These are phyloP conservation scores for Xestia ashworthii DNA, from an alignment of 2,888 invertebrate genomes.

Conservation along the genomic window DNA sequence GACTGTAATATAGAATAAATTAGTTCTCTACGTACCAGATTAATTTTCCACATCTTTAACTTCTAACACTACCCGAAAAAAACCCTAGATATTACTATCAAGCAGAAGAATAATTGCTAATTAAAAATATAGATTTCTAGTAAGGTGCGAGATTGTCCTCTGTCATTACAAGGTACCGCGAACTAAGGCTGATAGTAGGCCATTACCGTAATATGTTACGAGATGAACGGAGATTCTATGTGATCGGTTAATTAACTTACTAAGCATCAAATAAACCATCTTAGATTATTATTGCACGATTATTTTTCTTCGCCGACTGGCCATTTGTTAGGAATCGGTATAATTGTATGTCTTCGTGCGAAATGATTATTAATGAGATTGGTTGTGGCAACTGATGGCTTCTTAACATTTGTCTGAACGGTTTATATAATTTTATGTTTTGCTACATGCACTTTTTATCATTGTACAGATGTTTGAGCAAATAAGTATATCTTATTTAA, in stretches of 20 bases:
- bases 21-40: neutral
- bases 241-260: conserved; percentile 62
- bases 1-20: neutral
- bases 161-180: conserved; percentile 63
- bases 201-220: conserved; percentile 69
- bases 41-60: neutral
- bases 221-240: conserved; percentile 55
- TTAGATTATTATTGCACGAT: conserved; percentile 51
- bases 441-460: too few species aligned
- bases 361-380: neutral
- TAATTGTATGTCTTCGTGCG: neutral
- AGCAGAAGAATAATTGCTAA: conserved; percentile 49
- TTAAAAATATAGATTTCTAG: conserved; percentile 61
- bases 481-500: too few species aligned
- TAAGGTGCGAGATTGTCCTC: conserved; percentile 41
- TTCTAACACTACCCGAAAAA: neutral
- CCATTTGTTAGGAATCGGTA: conserved; percentile 1
- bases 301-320: conserved; percentile 23
- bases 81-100: neutral
- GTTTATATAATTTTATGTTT: too few species aligned
- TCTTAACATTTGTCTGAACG: neutral
- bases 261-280: conserved; percentile 55
- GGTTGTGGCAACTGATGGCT: neutral
- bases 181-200: conserved; percentile 61
- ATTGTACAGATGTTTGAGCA: too few species aligned